Percentiles rank a stretch among this genome's conserved stretches.
phyloP scores from a whole-genome alignment of 2,797 vertebrate species.

The Pangasius djambal region DNA sequence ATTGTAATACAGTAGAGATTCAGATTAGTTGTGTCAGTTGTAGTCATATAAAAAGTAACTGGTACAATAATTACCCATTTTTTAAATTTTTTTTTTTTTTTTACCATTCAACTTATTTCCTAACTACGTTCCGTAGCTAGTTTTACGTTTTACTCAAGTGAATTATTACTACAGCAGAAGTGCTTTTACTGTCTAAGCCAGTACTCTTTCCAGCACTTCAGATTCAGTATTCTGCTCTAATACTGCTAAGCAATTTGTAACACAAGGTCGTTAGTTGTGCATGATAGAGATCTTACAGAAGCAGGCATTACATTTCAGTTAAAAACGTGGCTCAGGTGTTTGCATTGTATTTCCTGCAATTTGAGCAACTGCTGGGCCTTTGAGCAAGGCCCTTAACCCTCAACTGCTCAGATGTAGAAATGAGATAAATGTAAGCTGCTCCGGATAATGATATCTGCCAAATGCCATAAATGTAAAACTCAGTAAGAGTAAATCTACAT shows the following conservation, averaged over 20 bases:
- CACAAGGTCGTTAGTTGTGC: neutral
- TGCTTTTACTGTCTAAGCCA: neutral
- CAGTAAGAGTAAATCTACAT: neutral
- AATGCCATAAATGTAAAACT: neutral
- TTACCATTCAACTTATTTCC: no score
- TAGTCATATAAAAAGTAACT: neutral
- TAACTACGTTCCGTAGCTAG: neutral
- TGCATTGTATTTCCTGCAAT: neutral
- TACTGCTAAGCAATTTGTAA: neutral
- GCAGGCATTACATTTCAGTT: neutral
- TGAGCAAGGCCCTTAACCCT: no score
- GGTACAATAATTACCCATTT: no score
- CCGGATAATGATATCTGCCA: no score
- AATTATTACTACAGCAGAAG: neutral
- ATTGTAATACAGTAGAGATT: neutral
- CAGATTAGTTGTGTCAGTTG: neutral
- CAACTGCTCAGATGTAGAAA: no score
- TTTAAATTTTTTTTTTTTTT: no score
- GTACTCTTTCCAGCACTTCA: neutral
- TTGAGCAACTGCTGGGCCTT: no score
- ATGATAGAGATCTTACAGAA: neutral
- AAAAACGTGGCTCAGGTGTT: neutral
- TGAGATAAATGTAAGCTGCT: no score
- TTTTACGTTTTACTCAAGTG: neutral
- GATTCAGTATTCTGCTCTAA: neutral